Base-by-base conservation (phyloP, 2,888 invertebrate genomes). In the Pachycephus smyrnensis region DNA sequence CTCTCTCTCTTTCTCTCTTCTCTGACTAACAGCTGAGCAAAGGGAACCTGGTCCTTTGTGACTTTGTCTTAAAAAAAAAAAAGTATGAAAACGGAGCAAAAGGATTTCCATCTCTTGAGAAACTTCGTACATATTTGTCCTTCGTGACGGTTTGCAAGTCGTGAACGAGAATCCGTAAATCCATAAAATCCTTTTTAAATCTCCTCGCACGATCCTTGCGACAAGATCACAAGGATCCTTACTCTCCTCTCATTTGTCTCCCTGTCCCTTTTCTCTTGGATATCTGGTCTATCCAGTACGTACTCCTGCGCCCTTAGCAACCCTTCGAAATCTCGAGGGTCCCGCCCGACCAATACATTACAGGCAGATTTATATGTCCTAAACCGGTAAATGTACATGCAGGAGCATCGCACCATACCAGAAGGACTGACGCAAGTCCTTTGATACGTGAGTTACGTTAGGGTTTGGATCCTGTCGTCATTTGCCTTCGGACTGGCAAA, bases 81-180 rank as follows among this genome's bases (percentile, higher is more conserved):
- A 40, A 40, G 6, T 40, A 15, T 40, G 40, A 40, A 40, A 40
- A 40, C 40, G 40, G 23, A 23, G 2, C 9, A 55, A 55, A 55
- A 55, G 23, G 23, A 55, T 55, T 55, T 55, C 15, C 55, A 23
- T 55, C 23, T 55, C 23, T 55, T 55, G 15, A 55, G 75, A 78
- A 76, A 75, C 76, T 84, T 71, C 36, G 83, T 82, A 85, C 85
- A 85, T 84, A 85, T 85, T 85, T 85, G 85, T 82, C 77, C 79
- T 84, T 79, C 80, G 80, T 68, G 78, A 77, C 80, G 79, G 80
- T 80, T 79, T 79, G 37, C 71, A 40, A 75, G 79, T 35, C 77
- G 80, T 77, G 79, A 77, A 80, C 73, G 69, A 36, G 81, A 85
- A 85, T 85, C 85, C 81, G 80, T 79, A 82, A 81, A 85, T 85